A percentile compares a stretch with the other conserved stretches of the same genome.
phyloP scores from a whole-genome alignment of 30 jellyfish, hydroid and myxozoan genomes.

The Cassiopea andromeda region DNA sequence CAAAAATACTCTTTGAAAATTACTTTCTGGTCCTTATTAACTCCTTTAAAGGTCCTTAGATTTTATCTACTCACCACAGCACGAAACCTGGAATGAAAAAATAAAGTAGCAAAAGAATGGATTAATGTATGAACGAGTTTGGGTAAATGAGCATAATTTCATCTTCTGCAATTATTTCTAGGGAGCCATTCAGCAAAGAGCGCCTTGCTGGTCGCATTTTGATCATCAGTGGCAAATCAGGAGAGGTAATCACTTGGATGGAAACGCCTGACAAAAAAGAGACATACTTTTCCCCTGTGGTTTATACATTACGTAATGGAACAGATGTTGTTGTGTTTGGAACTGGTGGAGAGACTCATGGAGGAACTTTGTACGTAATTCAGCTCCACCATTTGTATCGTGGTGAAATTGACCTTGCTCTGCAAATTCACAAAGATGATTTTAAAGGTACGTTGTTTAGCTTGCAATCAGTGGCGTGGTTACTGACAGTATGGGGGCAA shows the following conservation, averaged over 20 bases:
- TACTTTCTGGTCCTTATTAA: no score
- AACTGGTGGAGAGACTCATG: conserved; percentile 93
- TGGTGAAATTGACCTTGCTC: conserved; percentile 52
- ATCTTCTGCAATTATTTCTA: not conserved
- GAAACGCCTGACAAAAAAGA: conserved; percentile 80
- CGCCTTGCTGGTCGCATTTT: conserved; percentile 63
- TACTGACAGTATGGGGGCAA: no score
- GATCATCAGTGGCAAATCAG: conserved; percentile 84
- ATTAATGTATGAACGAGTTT: no score
- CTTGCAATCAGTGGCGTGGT: not conserved
- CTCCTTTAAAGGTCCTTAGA: no score
- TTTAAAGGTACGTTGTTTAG: conserved; percentile 61
- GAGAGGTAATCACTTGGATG: conserved; percentile 60
- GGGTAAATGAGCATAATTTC: no score
- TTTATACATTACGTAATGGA: conserved; percentile 79
- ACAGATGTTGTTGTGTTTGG: conserved; percentile 81
- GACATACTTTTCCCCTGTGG: conserved; percentile 85
- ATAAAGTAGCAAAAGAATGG: no score
- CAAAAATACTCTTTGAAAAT: no score
- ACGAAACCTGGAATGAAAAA: no score
- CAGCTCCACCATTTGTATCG: conserved; percentile 65
- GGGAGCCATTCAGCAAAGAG: conserved; percentile 73
- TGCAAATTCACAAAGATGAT: conserved; percentile 27
- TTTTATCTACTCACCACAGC: no score
- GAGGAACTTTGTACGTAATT: conserved; percentile 79